A percentile compares a stretch with the other conserved stretches of the same genome.
Evolutionary conservation across 2,888 invertebrate species (phyloP).

Genomic region (Ormyrus thymus): DNA sequence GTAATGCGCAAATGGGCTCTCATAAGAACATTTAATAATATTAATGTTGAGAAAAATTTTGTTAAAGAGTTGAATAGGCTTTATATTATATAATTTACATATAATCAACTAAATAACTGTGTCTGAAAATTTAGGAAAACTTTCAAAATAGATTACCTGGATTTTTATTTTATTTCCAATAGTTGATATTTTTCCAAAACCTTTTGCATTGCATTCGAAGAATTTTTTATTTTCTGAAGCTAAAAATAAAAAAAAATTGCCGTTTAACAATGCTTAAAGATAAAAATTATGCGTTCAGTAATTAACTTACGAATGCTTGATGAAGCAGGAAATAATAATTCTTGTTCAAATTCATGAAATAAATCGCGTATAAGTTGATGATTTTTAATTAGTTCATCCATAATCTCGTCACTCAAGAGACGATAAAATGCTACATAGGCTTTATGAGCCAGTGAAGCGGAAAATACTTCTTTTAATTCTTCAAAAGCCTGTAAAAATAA

Average conservation of each 20-base stretch:
- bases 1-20: conserved; percentile 36
- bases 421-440: conserved; percentile 87
- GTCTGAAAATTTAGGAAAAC: not conserved
- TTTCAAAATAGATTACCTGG: conserved; percentile 67
- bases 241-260: conserved; percentile 19
- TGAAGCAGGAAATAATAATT: conserved; percentile 66
- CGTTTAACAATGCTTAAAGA: not conserved
- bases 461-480: conserved; percentile 89
- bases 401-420: conserved; percentile 82
- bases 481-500: conserved; percentile 80
- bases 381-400: conserved; percentile 86
- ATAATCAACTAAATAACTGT: conserved; percentile 18
- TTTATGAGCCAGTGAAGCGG: conserved; percentile 88
- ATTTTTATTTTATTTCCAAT: conserved; percentile 93
- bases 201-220: conserved; percentile 75
- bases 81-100: not conserved
- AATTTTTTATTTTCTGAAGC: conserved; percentile 61
- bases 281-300: not conserved
- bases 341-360: conserved; percentile 84
- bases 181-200: conserved; percentile 89
- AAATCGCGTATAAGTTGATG: conserved; percentile 85
- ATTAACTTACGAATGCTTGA: conserved; percentile 56
- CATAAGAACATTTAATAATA: conserved; percentile 12
- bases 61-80: not conserved
- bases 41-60: not conserved